phyloP scores from a whole-genome alignment of 2,888 invertebrate species.

The Smittia aterrima region DNA sequence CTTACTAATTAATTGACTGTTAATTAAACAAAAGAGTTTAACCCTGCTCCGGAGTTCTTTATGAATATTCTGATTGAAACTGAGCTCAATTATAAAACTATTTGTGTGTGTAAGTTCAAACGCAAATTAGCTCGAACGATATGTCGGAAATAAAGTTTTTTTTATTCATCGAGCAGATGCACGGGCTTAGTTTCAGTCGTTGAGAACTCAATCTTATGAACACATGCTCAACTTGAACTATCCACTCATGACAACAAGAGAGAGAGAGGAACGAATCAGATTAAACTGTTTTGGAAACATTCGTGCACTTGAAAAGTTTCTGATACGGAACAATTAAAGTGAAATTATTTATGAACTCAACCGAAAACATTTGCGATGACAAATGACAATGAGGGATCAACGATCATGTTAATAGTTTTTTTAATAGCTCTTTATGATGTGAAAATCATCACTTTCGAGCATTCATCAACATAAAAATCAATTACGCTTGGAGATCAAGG shows the following conservation, averaged over 20 bases:
- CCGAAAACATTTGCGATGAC: constrained; percentile 23
- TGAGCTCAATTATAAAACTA: constrained; percentile 8
- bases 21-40: constrained; percentile 27
- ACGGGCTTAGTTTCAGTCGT: not conserved
- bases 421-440: constrained; percentile 23
- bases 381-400: constrained; percentile 33
- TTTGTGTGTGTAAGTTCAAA: not conserved
- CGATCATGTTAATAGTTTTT: constrained; percentile 39
- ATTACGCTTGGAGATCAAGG: constrained; percentile 1
- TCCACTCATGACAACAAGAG: not conserved
- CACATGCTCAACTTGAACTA: constrained; percentile 38
- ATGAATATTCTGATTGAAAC: not conserved
- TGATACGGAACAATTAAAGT: constrained; percentile 21
- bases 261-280: constrained; percentile 37
- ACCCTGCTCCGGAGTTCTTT: not conserved
- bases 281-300: constrained; percentile 7
- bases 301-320: not conserved
- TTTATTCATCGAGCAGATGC: constrained; percentile 33
- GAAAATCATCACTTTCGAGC: not conserved
- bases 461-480: constrained; percentile 11
- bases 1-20: constrained; percentile 28
- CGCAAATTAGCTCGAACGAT: constrained; percentile 32
- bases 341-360: constrained; percentile 12
- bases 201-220: not conserved
- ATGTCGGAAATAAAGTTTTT: constrained; percentile 3